Conservation (phyloP, 2,888 invertebrate genomes). For the Heliconius erato region DNA sequence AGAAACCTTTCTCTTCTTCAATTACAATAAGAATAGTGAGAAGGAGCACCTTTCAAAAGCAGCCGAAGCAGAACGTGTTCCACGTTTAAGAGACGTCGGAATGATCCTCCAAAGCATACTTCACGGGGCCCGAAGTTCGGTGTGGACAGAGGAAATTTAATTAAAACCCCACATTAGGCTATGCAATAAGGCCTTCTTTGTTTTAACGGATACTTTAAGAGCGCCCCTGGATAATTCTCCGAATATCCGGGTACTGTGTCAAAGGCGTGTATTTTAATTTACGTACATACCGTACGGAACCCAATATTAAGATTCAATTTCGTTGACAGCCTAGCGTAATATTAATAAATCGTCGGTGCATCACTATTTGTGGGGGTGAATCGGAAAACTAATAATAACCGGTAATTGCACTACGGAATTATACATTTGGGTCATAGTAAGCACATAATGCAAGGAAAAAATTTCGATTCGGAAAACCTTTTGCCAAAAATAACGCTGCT, state of each 20-base stretch:
- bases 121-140: constrained; percentile 47
- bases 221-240: constrained; percentile 43
- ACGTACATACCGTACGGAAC: constrained; percentile 27
- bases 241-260: constrained; percentile 46
- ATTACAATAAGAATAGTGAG: constrained; percentile 4
- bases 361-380: not conserved
- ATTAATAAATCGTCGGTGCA: constrained; percentile 18
- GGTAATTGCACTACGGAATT: not conserved
- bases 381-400: no score
- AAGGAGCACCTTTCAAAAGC: not conserved
- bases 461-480: constrained; percentile 22
- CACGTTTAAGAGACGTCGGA: constrained; percentile 44
- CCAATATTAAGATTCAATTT: constrained; percentile 33
- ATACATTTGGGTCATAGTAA: not conserved
- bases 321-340: constrained; percentile 8
- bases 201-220: constrained; percentile 44
- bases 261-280: constrained; percentile 43
- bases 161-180: constrained; percentile 56
- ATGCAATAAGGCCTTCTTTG: constrained; percentile 53
- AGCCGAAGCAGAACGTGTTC: constrained; percentile 8
- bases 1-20: not conserved
- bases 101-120: constrained; percentile 54
- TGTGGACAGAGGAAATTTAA: constrained; percentile 60
- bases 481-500: constrained; percentile 41
- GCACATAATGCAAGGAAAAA: not conserved